phyloP scores from a whole-genome alignment of 2,797 vertebrate genomes.

The Anabas testudineus region DNA sequence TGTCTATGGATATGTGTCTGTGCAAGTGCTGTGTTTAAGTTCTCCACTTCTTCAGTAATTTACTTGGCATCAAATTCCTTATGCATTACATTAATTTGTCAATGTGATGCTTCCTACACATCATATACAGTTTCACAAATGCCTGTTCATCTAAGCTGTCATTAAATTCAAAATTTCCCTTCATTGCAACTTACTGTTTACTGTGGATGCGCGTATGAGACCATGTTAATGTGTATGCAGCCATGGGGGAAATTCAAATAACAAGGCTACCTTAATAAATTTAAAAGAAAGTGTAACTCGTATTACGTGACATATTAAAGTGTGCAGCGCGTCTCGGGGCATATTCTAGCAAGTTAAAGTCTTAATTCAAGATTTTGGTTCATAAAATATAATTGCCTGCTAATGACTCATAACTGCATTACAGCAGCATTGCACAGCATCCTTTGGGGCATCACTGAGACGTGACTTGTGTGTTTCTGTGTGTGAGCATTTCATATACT shows the following conservation, averaged over 20 bases:
- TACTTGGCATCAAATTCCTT: no score
- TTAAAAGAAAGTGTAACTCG: not conserved
- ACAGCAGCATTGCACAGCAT: not conserved
- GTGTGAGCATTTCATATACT: not conserved
- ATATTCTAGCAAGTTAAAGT: conserved; percentile 12
- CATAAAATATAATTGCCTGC: conserved; percentile 9
- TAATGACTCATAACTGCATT: not conserved
- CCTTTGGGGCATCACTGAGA: not conserved
- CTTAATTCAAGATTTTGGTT: not conserved
- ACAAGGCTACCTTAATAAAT: not conserved
- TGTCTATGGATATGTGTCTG: conserved; percentile 3
- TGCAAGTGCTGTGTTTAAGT: no score
- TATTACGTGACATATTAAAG: conserved; percentile 16
- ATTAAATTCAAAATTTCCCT: conserved; percentile 2
- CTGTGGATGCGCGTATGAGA: not conserved
- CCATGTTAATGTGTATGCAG: not conserved
- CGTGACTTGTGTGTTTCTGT: not conserved
- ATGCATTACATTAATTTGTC: no score
- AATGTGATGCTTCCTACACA: no score
- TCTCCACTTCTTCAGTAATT: no score
- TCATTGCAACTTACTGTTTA: not conserved
- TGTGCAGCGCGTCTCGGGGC: not conserved
- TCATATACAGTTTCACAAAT: not conserved
- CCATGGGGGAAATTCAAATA: conserved; percentile 1
- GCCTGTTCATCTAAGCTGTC: conserved; percentile 10